Conservation (phyloP, 2,888 invertebrate species). For the Lepetodrilus schrolli region DNA sequence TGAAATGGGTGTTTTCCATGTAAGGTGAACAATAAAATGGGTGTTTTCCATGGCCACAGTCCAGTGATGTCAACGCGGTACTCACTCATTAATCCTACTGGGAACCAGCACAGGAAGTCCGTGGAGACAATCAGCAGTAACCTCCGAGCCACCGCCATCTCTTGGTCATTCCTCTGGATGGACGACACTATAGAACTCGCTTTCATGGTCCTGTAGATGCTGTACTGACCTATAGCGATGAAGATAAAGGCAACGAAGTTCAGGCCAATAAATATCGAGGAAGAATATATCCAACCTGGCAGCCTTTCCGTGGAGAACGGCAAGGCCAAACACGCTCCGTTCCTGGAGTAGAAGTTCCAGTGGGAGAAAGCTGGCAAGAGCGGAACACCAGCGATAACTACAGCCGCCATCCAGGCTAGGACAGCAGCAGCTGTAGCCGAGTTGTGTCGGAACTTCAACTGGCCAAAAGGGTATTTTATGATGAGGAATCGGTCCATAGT, state of each 20-base stretch:
- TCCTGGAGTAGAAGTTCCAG: neutral
- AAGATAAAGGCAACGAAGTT: conserved; percentile 67
- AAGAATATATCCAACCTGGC: conserved; percentile 71
- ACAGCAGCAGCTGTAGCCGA: conserved; percentile 49
- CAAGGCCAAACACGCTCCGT: conserved; percentile 69
- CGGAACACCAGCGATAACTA: conserved; percentile 63
- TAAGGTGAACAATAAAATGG: too few relatives aligned
- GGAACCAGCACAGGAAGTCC: conserved; percentile 67
- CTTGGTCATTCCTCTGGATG: conserved; percentile 39
- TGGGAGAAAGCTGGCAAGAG: conserved; percentile 44
- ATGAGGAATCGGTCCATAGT: conserved; percentile 81
- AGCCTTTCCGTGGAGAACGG: conserved; percentile 68
- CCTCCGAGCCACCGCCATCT: conserved; percentile 59
- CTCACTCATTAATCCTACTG: conserved; percentile 35
- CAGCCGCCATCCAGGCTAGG: conserved; percentile 57
- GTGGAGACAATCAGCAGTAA: conserved; percentile 63
- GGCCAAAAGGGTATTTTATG: conserved; percentile 78
- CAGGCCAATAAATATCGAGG: conserved; percentile 66
- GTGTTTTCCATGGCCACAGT: too few relatives aligned
- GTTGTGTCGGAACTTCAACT: conserved; percentile 46
- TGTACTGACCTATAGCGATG: conserved; percentile 65
- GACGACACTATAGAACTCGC: neutral
- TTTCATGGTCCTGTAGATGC: conserved; percentile 63
- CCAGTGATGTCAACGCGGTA: too few relatives aligned
- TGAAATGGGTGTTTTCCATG: too few relatives aligned